Conservation (phyloP, 1,140 invertebrate genomes). For the Lerema accius region DNA sequence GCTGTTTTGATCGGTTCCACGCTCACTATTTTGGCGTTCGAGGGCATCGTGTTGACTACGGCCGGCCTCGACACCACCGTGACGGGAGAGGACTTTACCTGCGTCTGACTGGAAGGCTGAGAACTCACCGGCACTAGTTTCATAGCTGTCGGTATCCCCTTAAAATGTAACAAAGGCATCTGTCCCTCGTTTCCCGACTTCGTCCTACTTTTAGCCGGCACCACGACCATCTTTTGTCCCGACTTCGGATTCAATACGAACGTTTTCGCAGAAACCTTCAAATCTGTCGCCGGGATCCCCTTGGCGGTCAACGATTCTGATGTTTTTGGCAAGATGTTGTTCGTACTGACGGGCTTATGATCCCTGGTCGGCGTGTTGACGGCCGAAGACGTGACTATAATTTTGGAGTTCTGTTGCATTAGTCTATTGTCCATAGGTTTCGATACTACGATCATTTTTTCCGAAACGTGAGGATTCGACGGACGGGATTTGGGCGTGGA, state of each 20-base stretch:
- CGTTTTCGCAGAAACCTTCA: conserved; percentile 80
- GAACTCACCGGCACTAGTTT: conserved; percentile 77
- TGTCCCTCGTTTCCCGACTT: conserved; percentile 66
- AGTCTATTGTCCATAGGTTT: conserved; percentile 68
- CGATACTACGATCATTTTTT: conserved; percentile 81
- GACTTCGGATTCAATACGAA: conserved; percentile 79
- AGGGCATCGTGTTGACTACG: conserved; percentile 51
- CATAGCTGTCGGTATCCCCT: conserved; percentile 74
- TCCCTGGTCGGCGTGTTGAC: conserved; percentile 60
- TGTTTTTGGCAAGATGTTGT: conserved; percentile 54
- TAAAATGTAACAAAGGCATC: conserved; percentile 75
- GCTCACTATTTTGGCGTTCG: conserved; percentile 63
- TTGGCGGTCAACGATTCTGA: conserved; percentile 72
- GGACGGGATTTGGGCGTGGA: conserved; percentile 57
- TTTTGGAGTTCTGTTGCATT: conserved; percentile 62
- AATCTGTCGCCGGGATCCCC: conserved; percentile 76
- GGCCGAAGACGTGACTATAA: conserved; percentile 67
- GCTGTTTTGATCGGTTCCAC: conserved; percentile 77
- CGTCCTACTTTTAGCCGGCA: conserved; percentile 67
- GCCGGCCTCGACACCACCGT: conserved; percentile 65
- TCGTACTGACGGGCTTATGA: conserved; percentile 44
- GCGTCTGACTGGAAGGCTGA: conserved; percentile 53
- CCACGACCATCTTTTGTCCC: conserved; percentile 80
- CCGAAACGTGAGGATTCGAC: conserved; percentile 55
- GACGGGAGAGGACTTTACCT: conserved; percentile 52